phyloP scores from a whole-genome alignment of 2,888 invertebrate species.

The Callosobruchus maculatus region DNA sequence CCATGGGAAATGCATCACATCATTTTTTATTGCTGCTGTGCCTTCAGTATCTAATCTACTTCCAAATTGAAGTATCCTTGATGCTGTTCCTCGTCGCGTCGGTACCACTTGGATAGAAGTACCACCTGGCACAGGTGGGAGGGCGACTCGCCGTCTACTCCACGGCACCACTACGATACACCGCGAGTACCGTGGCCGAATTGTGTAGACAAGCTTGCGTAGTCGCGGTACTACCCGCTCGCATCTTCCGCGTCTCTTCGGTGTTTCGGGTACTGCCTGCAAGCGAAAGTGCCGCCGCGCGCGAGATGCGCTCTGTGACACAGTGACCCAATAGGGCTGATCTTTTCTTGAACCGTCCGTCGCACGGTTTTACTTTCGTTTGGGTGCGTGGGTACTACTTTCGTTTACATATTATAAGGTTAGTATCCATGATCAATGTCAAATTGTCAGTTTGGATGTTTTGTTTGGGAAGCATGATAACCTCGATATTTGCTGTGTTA shows the following conservation, averaged over 20 bases:
- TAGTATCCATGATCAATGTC: background rate
- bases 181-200: background rate
- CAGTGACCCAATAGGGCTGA: background rate
- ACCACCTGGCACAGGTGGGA: background rate
- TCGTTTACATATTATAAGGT: background rate
- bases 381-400: background rate
- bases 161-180: background rate
- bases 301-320: background rate
- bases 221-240: background rate
- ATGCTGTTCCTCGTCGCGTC: background rate
- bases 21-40: too few relatives aligned
- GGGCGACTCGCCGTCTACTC: background rate
- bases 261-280: background rate
- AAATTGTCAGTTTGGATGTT: too few relatives aligned
- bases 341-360: background rate
- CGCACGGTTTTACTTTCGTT: background rate
- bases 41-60: too few relatives aligned
- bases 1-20: too few relatives aligned
- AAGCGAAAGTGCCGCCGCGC: background rate
- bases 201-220: background rate
- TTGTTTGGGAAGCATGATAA: too few relatives aligned
- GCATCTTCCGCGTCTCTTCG: background rate
- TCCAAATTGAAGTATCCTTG: background rate
- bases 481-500: too few relatives aligned
- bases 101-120: background rate